Percentiles rank a stretch among this genome's conserved stretches.
Evolutionary conservation across 1,140 invertebrate genomes (phyloP).

Genomic region (Nasonia giraulti): DNA sequence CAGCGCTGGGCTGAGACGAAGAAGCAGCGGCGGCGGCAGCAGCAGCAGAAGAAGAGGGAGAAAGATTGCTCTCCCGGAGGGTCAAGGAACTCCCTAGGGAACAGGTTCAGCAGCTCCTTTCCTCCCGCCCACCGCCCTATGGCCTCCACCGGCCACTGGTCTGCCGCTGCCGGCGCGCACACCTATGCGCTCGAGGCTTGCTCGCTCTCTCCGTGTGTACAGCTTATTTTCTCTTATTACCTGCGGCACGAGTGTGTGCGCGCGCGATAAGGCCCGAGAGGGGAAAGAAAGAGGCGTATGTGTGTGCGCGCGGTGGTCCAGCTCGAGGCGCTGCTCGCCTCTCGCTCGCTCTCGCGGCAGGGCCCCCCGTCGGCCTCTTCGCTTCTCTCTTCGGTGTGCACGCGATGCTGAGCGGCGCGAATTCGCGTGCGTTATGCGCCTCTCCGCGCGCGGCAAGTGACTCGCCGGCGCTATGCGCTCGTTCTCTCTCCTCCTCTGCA

Average conservation of each 20-base stretch:
- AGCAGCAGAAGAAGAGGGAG: constrained; percentile 26
- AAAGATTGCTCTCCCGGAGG: constrained; percentile 60
- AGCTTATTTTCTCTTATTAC: constrained; percentile 71
- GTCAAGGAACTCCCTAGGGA: constrained; percentile 75
- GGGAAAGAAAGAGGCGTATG: constrained; percentile 12
- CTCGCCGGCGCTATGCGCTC: background rate
- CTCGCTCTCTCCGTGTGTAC: background rate
- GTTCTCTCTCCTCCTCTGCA: constrained; percentile 17
- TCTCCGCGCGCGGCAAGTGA: constrained; percentile 6
- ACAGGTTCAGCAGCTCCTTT: constrained; percentile 72
- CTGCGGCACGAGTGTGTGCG: constrained; percentile 50
- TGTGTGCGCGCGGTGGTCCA: too few species aligned
- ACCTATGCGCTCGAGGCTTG: constrained; percentile 58
- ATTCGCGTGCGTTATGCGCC: constrained; percentile 40
- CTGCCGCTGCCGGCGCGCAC: constrained; percentile 58
- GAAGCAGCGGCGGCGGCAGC: background rate
- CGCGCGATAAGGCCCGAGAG: background rate
- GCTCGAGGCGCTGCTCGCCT: constrained; percentile 8
- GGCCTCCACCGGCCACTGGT: constrained; percentile 32
- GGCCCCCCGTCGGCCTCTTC: constrained; percentile 46
- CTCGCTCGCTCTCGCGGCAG: constrained; percentile 40
- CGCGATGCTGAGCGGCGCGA: constrained; percentile 44
- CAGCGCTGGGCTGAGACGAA: constrained; percentile 39
- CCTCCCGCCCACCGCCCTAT: constrained; percentile 65
- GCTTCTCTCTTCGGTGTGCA: background rate